Evolutionary conservation across 2,797 vertebrate species (phyloP).

Genomic region (Oreonectes daqikongensis): DNA sequence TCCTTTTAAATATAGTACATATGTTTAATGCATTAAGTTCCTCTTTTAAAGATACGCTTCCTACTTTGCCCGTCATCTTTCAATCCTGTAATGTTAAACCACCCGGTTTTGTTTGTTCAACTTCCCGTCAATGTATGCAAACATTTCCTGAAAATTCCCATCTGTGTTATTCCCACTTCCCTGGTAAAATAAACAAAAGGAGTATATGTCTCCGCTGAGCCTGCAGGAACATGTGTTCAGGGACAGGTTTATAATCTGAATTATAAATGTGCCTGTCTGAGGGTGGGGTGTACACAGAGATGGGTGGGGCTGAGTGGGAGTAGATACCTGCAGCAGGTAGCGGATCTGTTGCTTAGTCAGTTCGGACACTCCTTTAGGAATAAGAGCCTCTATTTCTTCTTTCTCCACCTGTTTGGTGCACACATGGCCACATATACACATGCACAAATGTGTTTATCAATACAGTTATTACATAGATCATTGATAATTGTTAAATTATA

Average conservation of each 20-base stretch:
- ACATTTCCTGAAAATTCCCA: not conserved
- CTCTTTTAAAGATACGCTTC: not conserved
- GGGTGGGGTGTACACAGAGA: slow-evolving; percentile 42
- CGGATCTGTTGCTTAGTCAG: slow-evolving; percentile 97
- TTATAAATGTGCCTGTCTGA: slow-evolving; percentile 20
- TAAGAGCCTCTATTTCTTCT: slow-evolving; percentile 87
- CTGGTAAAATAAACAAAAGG: not conserved
- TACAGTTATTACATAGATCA: not conserved
- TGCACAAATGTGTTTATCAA: not conserved
- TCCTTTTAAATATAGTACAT: not conserved
- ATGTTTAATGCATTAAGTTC: not conserved
- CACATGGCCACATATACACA: slow-evolving; percentile 7
- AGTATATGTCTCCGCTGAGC: not conserved
- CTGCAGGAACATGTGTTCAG: slow-evolving; percentile 21
- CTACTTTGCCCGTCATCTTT: not conserved
- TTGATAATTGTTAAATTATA: not conserved
- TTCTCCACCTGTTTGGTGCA: slow-evolving; percentile 50
- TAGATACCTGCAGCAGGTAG: slow-evolving; percentile 87
- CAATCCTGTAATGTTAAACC: not conserved
- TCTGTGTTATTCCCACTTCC: not conserved
- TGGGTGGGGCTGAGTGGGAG: slow-evolving; percentile 19
- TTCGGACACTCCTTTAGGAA: slow-evolving; percentile 91
- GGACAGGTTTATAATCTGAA: slow-evolving; percentile 3
- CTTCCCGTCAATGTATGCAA: not conserved
- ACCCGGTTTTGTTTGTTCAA: not conserved